Base-by-base conservation (phyloP, 2,888 invertebrate species). In the Trilocha varians region DNA sequence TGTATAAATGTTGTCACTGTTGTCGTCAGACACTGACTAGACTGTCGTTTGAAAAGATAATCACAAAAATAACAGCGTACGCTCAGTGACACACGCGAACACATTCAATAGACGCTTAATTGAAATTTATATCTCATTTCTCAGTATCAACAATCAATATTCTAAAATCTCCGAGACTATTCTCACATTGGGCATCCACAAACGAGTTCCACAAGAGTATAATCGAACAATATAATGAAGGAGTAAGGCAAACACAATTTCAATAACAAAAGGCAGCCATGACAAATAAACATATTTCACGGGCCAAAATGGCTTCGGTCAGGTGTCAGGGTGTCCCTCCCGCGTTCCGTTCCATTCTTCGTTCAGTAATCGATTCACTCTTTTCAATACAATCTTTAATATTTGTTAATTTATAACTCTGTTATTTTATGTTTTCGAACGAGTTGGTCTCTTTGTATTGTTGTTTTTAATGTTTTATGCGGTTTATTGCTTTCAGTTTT, bases 281-380 rank as follows among this genome's bases (percentile, higher is more conserved):
- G 82, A 83, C 85, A 84, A 85, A 85, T 85, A 85, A 85, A 84
- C 83, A 85, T 85, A 84, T 85, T 84, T 85, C 84, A 84, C 75
- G 77, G 78, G 72, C 83, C 73, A 79, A 84, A 84, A 83, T 82
- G 84, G 80, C 82, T 80, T 75, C 82, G 85, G 84, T 85, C 85
- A 84, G 80, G 80, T 84, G 85, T 83, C 85, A 79, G 67, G 60
- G 60, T 57, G 60, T 60, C 62, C 63, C 65, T 63, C 64, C 62
- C 62, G 61, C 59, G 57, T 55, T 57, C 52, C 61, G 50, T 66
- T 72, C 73, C 74, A 78, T 73, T 79, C 73, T 70, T 75, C 71
- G 65, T 60, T 64, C 65, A 65, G 71, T 75, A 78, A 80, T 78
- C 78, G 78, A 80, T 83, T 78, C 73, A 76, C 75, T 79, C 73